Percentiles rank a stretch among this genome's conserved stretches.
Conservation (phyloP, 2,888 invertebrate genomes). For the Epistrophe grossulariae region DNA sequence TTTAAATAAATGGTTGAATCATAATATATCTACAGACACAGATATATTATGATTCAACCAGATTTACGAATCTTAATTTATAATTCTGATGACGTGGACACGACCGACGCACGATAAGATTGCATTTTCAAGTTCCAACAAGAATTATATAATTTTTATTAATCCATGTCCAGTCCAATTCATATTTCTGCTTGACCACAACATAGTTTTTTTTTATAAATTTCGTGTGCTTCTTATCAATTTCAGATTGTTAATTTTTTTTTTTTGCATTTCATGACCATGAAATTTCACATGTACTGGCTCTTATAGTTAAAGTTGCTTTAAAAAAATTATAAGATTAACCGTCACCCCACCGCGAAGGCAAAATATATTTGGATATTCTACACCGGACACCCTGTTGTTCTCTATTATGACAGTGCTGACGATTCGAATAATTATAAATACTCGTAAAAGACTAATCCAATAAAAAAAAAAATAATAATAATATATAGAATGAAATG, state of each 20-base stretch:
- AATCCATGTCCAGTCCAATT: neutral
- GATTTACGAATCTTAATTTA: neutral
- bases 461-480: too few relatives aligned
- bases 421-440: too few relatives aligned
- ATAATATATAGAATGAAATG: too few relatives aligned
- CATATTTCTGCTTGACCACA: neutral
- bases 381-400: too few relatives aligned
- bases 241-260: neutral
- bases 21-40: neutral
- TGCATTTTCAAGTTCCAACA: constrained; percentile 9
- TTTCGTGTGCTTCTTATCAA: constrained; percentile 8
- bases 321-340: neutral
- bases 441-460: too few relatives aligned
- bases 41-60: neutral
- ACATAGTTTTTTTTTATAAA: neutral
- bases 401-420: too few relatives aligned
- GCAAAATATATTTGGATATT: neutral
- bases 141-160: neutral
- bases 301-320: neutral
- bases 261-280: neutral
- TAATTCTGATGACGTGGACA: neutral
- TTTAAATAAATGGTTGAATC: neutral
- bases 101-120: neutral
- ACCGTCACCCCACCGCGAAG: neutral
- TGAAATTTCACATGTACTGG: neutral